These are phyloP conservation scores for Lasioglossum morio DNA, from an alignment of 2,888 invertebrate species.

Conservation along the genomic window DNA sequence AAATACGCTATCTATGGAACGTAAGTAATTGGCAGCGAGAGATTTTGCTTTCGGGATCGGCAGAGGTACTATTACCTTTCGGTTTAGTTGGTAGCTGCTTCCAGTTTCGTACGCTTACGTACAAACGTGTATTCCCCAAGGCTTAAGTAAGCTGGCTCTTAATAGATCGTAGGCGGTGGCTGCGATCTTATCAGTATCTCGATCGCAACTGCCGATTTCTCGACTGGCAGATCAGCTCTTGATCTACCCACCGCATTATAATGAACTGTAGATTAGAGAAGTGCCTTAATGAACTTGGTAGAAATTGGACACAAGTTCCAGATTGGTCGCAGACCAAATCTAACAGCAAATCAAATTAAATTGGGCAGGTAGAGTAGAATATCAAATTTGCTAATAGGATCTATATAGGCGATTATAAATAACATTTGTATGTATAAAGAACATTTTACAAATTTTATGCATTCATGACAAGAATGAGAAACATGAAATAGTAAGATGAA, in stretches of 20 bases:
- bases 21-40: constrained; percentile 36
- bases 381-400: too few species aligned
- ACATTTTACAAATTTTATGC: too few species aligned
- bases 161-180: constrained; percentile 79
- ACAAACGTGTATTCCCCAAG: constrained; percentile 30
- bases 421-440: too few species aligned
- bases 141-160: constrained; percentile 65
- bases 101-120: constrained; percentile 5
- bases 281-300: background rate
- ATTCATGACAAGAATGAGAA: too few species aligned
- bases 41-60: constrained; percentile 58
- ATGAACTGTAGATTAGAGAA: constrained; percentile 80
- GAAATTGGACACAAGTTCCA: background rate
- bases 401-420: too few species aligned
- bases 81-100: constrained; percentile 28
- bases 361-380: background rate
- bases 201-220: constrained; percentile 78
- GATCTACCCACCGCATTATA: constrained; percentile 73
- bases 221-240: constrained; percentile 53
- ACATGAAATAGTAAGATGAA: background rate
- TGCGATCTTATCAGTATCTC: constrained; percentile 75
- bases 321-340: background rate
- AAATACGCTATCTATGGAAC: background rate
- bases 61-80: constrained; percentile 24
- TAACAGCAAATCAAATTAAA: background rate